These are phyloP conservation scores for Drosophila ambigua DNA, from an alignment of 1,140 invertebrate genomes.

Conservation along the genomic window DNA sequence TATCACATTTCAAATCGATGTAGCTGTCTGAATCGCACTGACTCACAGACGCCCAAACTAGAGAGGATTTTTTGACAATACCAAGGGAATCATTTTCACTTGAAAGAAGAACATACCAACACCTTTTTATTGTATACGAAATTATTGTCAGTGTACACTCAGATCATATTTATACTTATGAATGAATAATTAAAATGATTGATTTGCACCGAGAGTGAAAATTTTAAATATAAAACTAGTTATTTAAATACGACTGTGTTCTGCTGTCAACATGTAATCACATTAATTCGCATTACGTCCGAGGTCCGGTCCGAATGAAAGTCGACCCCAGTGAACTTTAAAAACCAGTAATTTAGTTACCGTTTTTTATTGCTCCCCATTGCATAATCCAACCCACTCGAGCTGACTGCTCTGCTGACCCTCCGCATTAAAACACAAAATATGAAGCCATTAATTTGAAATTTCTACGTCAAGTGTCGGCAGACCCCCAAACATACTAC, in stretches of 20 bases:
- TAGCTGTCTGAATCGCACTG: too few relatives aligned
- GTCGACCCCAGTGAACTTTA: slow-evolving; percentile 6
- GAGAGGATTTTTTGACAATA: background rate
- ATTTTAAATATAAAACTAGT: too few relatives aligned
- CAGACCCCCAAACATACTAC: slow-evolving; percentile 14
- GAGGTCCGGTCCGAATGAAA: slow-evolving; percentile 9
- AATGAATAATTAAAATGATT: too few relatives aligned
- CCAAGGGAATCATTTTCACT: background rate
- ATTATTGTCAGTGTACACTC: too few relatives aligned
- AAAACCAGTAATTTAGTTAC: slow-evolving; percentile 15
- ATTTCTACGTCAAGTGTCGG: slow-evolving; percentile 60
- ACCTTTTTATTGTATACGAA: too few relatives aligned
- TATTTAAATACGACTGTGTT: too few relatives aligned
- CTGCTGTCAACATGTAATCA: background rate
- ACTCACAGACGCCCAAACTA: too few relatives aligned
- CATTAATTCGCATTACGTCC: background rate
- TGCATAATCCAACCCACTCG: slow-evolving; percentile 39
- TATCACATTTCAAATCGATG: slow-evolving; percentile 18
- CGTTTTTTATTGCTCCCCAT: slow-evolving; percentile 32
- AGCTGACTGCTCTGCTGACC: slow-evolving; percentile 34
- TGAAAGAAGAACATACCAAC: too few relatives aligned
- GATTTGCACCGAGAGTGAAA: too few relatives aligned
- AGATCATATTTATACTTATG: too few relatives aligned
- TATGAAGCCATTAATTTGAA: slow-evolving; percentile 61
- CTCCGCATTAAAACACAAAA: slow-evolving; percentile 46